These are phyloP conservation scores for Platyscapa corneri DNA, from an alignment of 1,140 invertebrate species.

Conservation along the genomic window DNA sequence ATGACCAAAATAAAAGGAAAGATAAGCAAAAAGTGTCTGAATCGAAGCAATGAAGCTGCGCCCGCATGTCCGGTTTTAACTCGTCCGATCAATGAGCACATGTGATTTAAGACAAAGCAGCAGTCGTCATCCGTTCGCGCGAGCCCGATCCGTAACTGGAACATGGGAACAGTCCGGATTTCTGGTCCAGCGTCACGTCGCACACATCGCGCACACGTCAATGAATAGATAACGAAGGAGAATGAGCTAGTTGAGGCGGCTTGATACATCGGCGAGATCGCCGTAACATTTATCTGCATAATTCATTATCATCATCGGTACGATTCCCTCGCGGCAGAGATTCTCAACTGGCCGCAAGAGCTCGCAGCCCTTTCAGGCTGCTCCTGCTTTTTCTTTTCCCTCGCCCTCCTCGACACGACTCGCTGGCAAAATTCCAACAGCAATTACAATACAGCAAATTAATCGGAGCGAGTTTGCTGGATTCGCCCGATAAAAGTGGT, in stretches of 20 bases:
- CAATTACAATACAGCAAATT: no score
- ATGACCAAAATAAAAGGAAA: not conserved
- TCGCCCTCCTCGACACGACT: no score
- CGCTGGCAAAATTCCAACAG: no score
- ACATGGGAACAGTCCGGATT: slow-evolving; percentile 72
- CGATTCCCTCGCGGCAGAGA: slow-evolving; percentile 60
- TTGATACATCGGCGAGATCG: slow-evolving; percentile 72
- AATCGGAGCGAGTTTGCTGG: no score
- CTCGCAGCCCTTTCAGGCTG: no score
- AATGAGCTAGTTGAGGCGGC: slow-evolving; percentile 71
- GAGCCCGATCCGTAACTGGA: slow-evolving; percentile 59
- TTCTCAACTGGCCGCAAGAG: no score
- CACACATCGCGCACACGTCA: slow-evolving; percentile 66
- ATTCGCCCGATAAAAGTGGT: no score
- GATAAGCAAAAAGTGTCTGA: slow-evolving; percentile 18
- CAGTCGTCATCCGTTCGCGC: slow-evolving; percentile 40
- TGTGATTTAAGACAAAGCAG: slow-evolving; percentile 50
- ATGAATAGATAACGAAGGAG: slow-evolving; percentile 73
- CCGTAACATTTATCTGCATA: slow-evolving; percentile 72
- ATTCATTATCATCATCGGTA: slow-evolving; percentile 72
- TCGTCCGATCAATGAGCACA: slow-evolving; percentile 36
- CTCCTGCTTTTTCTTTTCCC: no score
- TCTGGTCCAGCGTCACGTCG: slow-evolving; percentile 70
- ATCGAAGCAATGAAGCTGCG: slow-evolving; percentile 28
- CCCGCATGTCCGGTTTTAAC: slow-evolving; percentile 51